phyloP scores from a whole-genome alignment of 2,113 vertebrate genomes.

The Chaetops frenatus region DNA sequence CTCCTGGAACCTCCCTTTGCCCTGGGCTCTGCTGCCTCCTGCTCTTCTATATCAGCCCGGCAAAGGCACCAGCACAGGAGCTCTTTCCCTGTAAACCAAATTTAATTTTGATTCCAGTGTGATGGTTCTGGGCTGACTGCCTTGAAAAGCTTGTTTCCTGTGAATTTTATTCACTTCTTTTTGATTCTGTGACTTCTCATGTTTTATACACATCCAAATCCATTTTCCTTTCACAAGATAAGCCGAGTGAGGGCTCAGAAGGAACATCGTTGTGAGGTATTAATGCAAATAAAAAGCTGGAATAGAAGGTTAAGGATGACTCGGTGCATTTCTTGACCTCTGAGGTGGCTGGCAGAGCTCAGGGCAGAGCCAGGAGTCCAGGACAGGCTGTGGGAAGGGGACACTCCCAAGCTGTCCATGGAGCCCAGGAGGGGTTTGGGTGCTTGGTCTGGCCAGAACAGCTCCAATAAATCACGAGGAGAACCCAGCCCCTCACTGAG shows the following conservation, averaged over 20 bases:
- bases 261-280: background rate
- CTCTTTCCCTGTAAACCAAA: background rate
- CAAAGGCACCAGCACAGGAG: background rate
- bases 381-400: accelerated
- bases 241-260: background rate
- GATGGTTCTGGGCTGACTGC: background rate
- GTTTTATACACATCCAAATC: background rate
- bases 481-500: accelerated
- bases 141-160: background rate
- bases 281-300: background rate
- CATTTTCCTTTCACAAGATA: background rate
- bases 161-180: background rate
- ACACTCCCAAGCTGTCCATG: accelerated
- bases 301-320: background rate
- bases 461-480: accelerated
- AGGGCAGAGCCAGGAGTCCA: background rate
- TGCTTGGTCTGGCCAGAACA: accelerated
- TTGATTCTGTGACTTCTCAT: background rate
- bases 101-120: background rate
- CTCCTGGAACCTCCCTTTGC: background rate
- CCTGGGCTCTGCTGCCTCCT: background rate
- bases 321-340: background rate
- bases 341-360: no score
- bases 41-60: background rate
- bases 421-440: accelerated